Base-by-base conservation (phyloP, 2,113 vertebrate genomes). In the Phalacrocorax aristotelis region DNA sequence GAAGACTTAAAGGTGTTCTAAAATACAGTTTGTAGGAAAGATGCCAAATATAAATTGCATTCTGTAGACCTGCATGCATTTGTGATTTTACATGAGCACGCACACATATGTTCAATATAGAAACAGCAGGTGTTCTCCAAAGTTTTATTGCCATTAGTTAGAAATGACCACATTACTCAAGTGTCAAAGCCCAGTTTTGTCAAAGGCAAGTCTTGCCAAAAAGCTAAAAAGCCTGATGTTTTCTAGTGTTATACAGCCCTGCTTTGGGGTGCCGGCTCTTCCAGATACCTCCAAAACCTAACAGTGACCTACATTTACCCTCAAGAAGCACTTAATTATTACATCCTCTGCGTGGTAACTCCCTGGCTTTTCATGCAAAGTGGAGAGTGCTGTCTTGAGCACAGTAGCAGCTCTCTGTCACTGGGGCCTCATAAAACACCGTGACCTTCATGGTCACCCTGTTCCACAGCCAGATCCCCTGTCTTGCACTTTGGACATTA, bases 101-200 rank as follows among this genome's bases (percentile, higher is more conserved):
- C 96, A 94, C 91, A 91, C 94, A 88, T 83, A 95, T 86, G 96
- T 86, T 93, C 93, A 94, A 87, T 93, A 96, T 36, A 54, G 84
- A 88, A 94, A 69, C 83, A 95, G 93, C 94, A 95, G 87, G 87
- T 93, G 95, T 83, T 94, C 87, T 55, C 84, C 74, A 15, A 93
- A 95, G 84, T 95, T 95, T 94, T 92, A 95, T 60, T 96, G 89
- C 87, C 83, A 34, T 83, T 94, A 95, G 84, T 93, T 91, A 95
- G 89, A 93, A 95, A 97, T 96, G 93, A 96, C 94, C 94, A 90
- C 87, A 80, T 94, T 86, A 96, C 71, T 92, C 92, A 95, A 91
- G 71, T 14, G 51, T 83, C 71, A 85, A 95, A 93, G 93, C 82
- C 89, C 93, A 95, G 89, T 54, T 71, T 90, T 79, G 74, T 85